Conservation (phyloP, 2,113 vertebrate species). For the Megaleporinus macrocephalus region DNA sequence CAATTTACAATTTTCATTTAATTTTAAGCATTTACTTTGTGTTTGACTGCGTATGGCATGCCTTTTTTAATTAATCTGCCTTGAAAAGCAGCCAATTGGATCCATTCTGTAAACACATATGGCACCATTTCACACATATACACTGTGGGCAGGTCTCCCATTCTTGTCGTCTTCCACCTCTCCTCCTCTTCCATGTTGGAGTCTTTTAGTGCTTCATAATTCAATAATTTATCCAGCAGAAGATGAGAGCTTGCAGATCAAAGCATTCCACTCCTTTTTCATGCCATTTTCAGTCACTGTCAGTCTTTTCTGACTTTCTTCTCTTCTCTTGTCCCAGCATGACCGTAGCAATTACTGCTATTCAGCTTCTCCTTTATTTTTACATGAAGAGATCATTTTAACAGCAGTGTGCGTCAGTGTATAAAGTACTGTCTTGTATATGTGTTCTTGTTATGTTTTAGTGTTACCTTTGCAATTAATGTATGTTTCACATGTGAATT, state of each 20-base stretch:
- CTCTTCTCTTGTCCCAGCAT: not conserved
- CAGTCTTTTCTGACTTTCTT: not conserved
- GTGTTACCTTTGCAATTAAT: too few relatives aligned
- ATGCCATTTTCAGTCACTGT: not conserved
- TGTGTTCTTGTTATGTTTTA: too few relatives aligned
- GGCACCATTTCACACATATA: not conserved
- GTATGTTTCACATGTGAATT: too few relatives aligned
- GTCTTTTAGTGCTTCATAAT: not conserved
- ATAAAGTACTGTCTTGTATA: too few relatives aligned
- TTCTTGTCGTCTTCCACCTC: conserved; percentile 18
- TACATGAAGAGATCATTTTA: too few relatives aligned
- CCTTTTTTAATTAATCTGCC: too few relatives aligned
- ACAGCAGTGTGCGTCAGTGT: too few relatives aligned
- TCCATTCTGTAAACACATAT: not conserved
- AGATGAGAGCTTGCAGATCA: conserved; percentile 13
- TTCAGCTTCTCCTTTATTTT: not conserved
- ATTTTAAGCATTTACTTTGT: too few relatives aligned
- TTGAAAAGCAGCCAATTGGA: not conserved
- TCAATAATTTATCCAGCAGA: conserved; percentile 23
- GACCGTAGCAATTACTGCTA: not conserved
- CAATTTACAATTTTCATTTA: too few relatives aligned
- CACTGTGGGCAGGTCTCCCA: conserved; percentile 13
- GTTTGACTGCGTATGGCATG: too few relatives aligned
- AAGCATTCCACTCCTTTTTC: conserved; percentile 1
- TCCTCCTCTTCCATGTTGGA: conserved; percentile 29